Evolutionary conservation across 1,140 invertebrate species (phyloP).

Genomic region (Mactra quadrangularis): DNA sequence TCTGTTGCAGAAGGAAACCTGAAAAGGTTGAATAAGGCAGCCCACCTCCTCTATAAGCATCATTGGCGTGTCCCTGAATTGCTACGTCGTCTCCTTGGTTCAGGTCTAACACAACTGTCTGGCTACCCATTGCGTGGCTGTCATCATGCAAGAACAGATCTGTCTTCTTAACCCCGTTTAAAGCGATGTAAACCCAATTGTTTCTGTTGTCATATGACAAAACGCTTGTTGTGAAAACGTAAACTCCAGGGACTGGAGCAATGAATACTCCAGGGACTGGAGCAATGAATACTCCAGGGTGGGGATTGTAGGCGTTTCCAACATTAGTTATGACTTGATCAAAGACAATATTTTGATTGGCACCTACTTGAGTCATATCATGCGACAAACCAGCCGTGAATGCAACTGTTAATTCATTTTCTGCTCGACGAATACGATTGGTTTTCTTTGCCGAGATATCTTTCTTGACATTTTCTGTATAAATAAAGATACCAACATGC

Average conservation of each 20-base stretch:
- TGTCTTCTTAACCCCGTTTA: background rate
- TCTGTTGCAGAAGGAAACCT: constrained; percentile 1
- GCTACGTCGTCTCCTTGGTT: background rate
- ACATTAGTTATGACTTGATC: constrained; percentile 7
- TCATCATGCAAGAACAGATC: background rate
- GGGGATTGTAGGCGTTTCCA: constrained; percentile 8
- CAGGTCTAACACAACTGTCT: background rate
- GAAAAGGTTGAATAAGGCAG: constrained; percentile 11
- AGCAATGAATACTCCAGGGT: background rate
- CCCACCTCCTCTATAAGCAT: too few species aligned
- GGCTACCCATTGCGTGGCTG: background rate
- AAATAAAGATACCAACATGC: too few species aligned
- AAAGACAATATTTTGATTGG: constrained; percentile 17
- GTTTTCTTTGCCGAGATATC: too few species aligned
- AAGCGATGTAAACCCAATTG: background rate
- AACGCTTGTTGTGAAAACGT: constrained; percentile 13
- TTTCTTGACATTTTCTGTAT: too few species aligned
- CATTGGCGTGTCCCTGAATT: too few species aligned
- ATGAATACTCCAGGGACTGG: too few species aligned
- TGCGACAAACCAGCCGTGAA: background rate
- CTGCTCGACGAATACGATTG: too few species aligned
- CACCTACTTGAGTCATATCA: background rate
- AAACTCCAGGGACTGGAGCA: constrained; percentile 25
- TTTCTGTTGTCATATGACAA: background rate
- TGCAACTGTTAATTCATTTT: background rate